Base-by-base conservation (phyloP, 2,888 invertebrate genomes). In the Agapostemon virescens region DNA sequence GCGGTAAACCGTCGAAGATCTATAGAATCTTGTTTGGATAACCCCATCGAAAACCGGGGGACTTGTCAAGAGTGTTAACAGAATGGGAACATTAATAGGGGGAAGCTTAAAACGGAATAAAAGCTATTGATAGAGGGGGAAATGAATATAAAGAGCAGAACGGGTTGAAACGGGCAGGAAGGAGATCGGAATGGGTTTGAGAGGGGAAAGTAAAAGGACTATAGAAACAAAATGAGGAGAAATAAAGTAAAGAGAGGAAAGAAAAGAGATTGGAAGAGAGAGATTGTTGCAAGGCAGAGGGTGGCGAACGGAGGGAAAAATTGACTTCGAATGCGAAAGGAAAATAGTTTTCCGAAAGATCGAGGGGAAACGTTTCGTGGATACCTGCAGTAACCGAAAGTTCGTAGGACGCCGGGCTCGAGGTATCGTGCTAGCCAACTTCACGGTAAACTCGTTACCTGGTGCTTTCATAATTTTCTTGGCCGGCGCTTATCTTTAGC, bases 391-490 rank as follows among this genome's bases (percentile, higher is more conserved):
- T 26, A 23, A 30, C 42, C 67, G 5, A 66, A 67, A 42, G 20
- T 67, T 42, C 20, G 13, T 26, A 11, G 26, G 20, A 69, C n/a
- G 26, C 33, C 20, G 26, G 11, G 4, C 13, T 36, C 33, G 38
- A 26, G 38, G 38, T 74, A 74, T n/a, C 58, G 42, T 30, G 4
- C 20, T 9, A 23, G 49, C n/a, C 63, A 63, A 72, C 71, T 72
- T 72, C 36, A 23, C 64, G 55, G 64, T 66, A 71, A 66, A 64
- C 55, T 55, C 72, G 42, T 66, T 61, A 63, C 33, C 30, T 26
- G 40, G 17, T 7, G 70, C 38, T 49, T 64, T 64, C 42, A 38
- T 72, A 76, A 76, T 72, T 76, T 76, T 20, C 72, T 72, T 42
- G 76, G 26, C 20, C 69, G n/a, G 17, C 33, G 40, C 64, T 76